These are phyloP conservation scores for Barypeithes pellucidus DNA, from an alignment of 2,888 invertebrate genomes.

Conservation along the genomic window DNA sequence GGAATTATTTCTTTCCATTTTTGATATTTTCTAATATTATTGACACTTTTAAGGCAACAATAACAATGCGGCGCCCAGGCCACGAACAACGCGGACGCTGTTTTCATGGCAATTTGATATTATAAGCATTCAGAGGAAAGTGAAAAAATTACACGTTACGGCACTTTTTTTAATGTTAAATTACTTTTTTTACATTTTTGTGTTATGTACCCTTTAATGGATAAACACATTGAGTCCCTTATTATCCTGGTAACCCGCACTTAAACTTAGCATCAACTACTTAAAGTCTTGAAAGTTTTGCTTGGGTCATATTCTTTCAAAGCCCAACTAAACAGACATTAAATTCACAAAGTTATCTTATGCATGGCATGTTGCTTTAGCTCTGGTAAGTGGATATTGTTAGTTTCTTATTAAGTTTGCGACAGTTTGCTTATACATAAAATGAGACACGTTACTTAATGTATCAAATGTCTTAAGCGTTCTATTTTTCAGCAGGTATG, in stretches of 20 bases:
- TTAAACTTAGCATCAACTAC: neutral
- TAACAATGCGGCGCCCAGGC: too few species aligned
- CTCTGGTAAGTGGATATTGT: slow-evolving; percentile 6
- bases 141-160: too few species aligned
- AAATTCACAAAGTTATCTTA: neutral
- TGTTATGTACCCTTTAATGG: neutral
- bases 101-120: too few species aligned
- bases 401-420: slow-evolving; percentile 5
- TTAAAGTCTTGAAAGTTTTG: neutral
- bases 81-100: too few species aligned
- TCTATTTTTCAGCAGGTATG: neutral
- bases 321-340: neutral
- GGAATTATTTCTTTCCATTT: too few species aligned
- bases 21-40: too few species aligned
- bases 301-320: neutral
- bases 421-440: neutral
- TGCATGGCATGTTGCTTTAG: slow-evolving; percentile 1
- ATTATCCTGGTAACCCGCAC: neutral
- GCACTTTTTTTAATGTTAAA: too few species aligned
- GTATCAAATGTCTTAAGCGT: neutral
- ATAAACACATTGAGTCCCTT: neutral
- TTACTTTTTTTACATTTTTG: too few species aligned
- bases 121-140: too few species aligned
- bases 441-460: neutral
- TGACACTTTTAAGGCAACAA: too few species aligned